Conservation (phyloP, 2,888 invertebrate genomes). For the Eugnorisma glareosa region DNA sequence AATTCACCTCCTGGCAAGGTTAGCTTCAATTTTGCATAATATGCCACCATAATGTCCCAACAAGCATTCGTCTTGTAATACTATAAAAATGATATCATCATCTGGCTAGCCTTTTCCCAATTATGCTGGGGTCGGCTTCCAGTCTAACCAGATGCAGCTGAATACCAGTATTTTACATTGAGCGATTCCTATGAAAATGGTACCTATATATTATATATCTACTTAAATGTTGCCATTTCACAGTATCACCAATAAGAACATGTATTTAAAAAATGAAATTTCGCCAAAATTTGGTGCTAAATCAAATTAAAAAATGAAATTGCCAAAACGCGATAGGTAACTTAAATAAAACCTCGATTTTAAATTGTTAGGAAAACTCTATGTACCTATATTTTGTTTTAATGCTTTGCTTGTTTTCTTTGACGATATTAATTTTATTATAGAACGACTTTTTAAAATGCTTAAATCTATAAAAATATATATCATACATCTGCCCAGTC, state of each 20-base stretch:
- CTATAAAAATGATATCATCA: no score
- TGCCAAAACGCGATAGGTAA: conserved; percentile 75
- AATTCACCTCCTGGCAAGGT: no score
- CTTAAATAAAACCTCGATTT: conserved; percentile 52
- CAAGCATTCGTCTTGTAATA: no score
- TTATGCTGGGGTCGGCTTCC: no score
- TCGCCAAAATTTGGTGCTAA: conserved; percentile 85
- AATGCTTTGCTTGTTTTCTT: conserved; percentile 37
- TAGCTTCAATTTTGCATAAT: no score
- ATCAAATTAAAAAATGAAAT: conserved; percentile 68
- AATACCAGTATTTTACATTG: no score
- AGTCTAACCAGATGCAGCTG: not conserved
- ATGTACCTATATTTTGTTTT: conserved; percentile 38
- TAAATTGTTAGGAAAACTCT: conserved; percentile 49
- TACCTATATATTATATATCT: no score
- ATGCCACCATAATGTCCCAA: no score
- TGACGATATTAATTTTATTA: conserved; percentile 38
- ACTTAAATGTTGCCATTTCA: conserved; percentile 28
- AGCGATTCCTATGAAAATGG: not conserved
- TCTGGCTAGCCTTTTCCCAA: no score
- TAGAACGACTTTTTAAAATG: conserved; percentile 30
- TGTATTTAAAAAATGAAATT: conserved; percentile 59
- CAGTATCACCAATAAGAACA: conserved; percentile 32
- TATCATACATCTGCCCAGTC: not conserved
- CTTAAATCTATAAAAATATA: not conserved